Evolutionary conservation across 1,140 invertebrate genomes (phyloP), one percentile per base, ranked within the genome.

Genomic region (Hesperophylax magnus): DNA sequence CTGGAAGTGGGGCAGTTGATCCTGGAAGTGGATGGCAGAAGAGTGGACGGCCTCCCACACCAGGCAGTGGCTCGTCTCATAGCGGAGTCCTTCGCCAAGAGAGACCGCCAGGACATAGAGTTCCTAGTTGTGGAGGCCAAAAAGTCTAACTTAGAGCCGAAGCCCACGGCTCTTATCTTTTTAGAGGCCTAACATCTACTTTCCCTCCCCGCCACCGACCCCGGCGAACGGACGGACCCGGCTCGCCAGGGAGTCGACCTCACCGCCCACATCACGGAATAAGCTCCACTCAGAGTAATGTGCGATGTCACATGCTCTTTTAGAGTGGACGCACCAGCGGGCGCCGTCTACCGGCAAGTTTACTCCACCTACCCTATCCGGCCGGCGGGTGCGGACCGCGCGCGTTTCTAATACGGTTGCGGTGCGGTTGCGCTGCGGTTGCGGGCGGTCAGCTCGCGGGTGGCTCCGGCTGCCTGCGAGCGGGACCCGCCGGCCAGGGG

Each of bases 1-100:
- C 89, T 99, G 65, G 95, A 97, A 88, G 96, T 98, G 74, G 97
- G 97, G 75, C 97, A 99, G 88, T 91, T 98, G 63, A 97, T 99
- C 85, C 90, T 98, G 75, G 96, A 97, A 87, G 97, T 98, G 78
- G 97, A 99, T 87, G 97, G 97, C 18, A 93, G 94, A 81, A 93
- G 95, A 84, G 94, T 98, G 39, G 95, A 97, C 90, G 96, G 96
- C 91, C 90, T 93, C 85, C 93, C 93, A 84, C 93, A 93, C 86
- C 92, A 96, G 88, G 96, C 97, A 85, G 96, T 97, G 75, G 96
- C 96, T 22, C 91, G 96, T 83, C 91, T 97, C 56, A 97, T 98
- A 86, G 96, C 96, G 9, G 95, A 97, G 86, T 96, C 96, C 63
- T 98, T 96, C 89, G 96, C 96, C 58, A 92, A 96, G 87, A 92